Base-by-base conservation (phyloP, 64 coral and sea anemone species). In the Dendrophyllia cribrosa region DNA sequence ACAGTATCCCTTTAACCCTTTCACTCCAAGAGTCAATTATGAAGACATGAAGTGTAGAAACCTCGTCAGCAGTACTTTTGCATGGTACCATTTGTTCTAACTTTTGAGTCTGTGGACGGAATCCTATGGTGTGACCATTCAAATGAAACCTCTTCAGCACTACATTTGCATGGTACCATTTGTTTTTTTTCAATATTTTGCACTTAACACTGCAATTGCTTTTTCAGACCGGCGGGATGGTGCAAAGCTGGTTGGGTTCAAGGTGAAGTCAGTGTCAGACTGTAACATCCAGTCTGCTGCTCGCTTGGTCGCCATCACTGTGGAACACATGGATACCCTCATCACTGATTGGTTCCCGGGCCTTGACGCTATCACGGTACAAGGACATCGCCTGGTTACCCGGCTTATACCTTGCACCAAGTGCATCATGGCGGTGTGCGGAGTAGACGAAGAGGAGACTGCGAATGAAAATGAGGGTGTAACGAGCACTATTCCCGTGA, bases 311-410 rank as follows among this genome's bases (percentile, higher is more conserved):
- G 97, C 97, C 17, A 93, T 98, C 52, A 89, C 86, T 22, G 82
- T 86, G 1, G 94, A 98, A 44, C 97, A 98, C 83, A 95, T 98
- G 16, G 97, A 98, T 70, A 98, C 91, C 3, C 94, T 98, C 43
- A 90, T 98, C 48, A 93, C 90, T 9, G 97, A 98, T 66, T 98
- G 97, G 97, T 98, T 96, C 83, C 97, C 97, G 91, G 97, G 97
- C n/a, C 97, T 98, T 84, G 97, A 98, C 71, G 86, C 90, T 51
- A 72, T 90, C 34, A 98, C 94, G 67, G 94, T 98, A 15, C 94
- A 93, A 74, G 97, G 97, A 9, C 73, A 96, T 89, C 94, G 94
- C 83, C 49, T 98, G 71, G 97, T 98, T n/a, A 93, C 94, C 19
- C 78, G 97, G 78, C 64, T 95, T 11, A 88, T 96, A 34, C 97